These are phyloP conservation scores for Pseudomugil gertrudae DNA, from an alignment of 2,797 vertebrate genomes.

Conservation along the genomic window DNA sequence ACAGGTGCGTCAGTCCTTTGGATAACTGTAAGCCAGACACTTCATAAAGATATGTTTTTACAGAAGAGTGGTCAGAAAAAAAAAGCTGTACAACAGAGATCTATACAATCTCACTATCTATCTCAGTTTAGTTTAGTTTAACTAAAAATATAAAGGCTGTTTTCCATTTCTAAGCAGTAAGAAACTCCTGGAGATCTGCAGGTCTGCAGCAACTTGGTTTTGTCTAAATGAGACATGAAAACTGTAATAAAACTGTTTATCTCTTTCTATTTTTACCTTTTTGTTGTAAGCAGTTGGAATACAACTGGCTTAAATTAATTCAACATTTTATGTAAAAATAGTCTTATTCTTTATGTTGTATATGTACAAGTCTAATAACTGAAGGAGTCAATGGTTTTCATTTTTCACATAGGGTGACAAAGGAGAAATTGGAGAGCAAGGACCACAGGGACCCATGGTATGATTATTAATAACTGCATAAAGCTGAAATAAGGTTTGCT, in stretches of 20 bases:
- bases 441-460: constrained; percentile 73
- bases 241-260: neutral
- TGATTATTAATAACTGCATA: constrained; percentile 14
- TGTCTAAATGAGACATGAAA: neutral
- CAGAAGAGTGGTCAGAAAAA: no score
- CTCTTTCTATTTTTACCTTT: neutral
- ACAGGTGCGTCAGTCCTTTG: no score
- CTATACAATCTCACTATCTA: no score
- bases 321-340: neutral
- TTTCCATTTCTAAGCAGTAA: neutral
- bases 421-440: constrained; percentile 78
- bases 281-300: neutral
- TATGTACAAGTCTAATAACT: neutral
- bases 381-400: neutral
- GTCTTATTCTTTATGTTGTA: neutral
- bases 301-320: no score
- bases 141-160: neutral
- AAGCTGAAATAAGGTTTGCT: neutral
- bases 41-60: no score
- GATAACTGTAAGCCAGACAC: no score
- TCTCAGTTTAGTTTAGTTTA: no score
- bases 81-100: no score
- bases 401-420: constrained; percentile 76
- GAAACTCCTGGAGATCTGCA: no score
- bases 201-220: no score